These are phyloP conservation scores for Eupithecia vulgata DNA, from an alignment of 2,888 invertebrate species.

Conservation along the genomic window DNA sequence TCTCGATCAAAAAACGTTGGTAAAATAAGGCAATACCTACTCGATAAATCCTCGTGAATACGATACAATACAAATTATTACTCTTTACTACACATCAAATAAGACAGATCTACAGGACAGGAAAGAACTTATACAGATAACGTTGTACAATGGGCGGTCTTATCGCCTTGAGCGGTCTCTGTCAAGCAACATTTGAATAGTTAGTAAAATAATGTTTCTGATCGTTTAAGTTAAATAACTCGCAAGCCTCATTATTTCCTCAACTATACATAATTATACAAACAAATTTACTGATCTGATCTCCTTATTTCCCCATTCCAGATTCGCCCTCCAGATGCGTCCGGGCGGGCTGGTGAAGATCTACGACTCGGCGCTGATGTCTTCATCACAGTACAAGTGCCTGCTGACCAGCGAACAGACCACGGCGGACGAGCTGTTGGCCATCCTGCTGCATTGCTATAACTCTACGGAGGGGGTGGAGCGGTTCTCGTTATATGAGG, in stretches of 20 bases:
- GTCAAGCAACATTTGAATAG: too few species aligned
- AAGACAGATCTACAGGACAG: too few species aligned
- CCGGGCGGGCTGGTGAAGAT: slow-evolving; percentile 96
- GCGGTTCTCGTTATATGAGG: slow-evolving; percentile 94
- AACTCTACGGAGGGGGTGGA: slow-evolving; percentile 92
- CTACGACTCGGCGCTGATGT: slow-evolving; percentile 95
- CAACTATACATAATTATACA: background rate
- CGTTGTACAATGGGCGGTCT: too few species aligned
- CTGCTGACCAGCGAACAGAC: slow-evolving; percentile 94
- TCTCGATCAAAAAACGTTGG: too few species aligned
- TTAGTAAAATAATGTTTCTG: too few species aligned
- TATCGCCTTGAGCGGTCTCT: too few species aligned
- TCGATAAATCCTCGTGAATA: too few species aligned
- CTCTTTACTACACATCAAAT: too few species aligned
- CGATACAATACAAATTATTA: too few species aligned
- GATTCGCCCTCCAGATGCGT: slow-evolving; percentile 94
- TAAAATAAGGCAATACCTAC: too few species aligned
- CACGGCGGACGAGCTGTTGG: slow-evolving; percentile 93
- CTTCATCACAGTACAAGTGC: slow-evolving; percentile 96
- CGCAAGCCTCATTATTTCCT: background rate
- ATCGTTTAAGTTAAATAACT: too few species aligned
- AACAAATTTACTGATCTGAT: background rate
- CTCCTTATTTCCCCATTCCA: slow-evolving; percentile 62
- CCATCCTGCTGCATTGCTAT: slow-evolving; percentile 92
- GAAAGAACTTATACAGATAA: too few species aligned